These are phyloP conservation scores for Pyxicephalus adspersus DNA, from an alignment of 2,113 vertebrate genomes.

Conservation along the genomic window DNA sequence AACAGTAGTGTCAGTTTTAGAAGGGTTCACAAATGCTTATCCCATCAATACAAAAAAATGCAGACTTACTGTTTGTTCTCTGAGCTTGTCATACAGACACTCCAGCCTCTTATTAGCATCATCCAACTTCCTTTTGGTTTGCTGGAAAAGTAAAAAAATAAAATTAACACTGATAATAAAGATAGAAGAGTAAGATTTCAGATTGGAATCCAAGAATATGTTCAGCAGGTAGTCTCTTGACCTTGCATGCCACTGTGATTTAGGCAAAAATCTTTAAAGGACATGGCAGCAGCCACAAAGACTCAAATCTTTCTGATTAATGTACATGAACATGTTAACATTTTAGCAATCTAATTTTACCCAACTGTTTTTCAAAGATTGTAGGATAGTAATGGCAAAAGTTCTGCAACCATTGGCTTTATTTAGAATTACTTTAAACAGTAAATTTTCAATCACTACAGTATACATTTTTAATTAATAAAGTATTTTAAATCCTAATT, in stretches of 20 bases:
- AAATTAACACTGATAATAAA: neutral
- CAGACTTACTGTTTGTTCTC: conserved; percentile 90
- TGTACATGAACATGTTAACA: neutral
- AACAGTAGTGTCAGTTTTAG: too few relatives aligned
- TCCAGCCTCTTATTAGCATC: conserved; percentile 95
- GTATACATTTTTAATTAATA: too few relatives aligned
- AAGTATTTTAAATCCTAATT: too few relatives aligned
- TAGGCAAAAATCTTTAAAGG: neutral
- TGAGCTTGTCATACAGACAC: conserved; percentile 92
- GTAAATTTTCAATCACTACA: too few relatives aligned
- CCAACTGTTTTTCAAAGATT: neutral
- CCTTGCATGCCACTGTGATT: neutral
- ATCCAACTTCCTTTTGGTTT: conserved; percentile 97
- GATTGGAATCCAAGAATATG: neutral
- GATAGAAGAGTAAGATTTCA: neutral
- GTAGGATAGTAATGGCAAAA: too few relatives aligned
- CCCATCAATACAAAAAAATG: neutral
- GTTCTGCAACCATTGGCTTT: too few relatives aligned
- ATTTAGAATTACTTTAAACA: too few relatives aligned
- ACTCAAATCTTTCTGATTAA: neutral
- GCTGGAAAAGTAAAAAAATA: conserved; percentile 72
- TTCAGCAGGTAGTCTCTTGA: neutral
- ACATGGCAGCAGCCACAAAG: neutral
- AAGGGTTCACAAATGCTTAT: too few relatives aligned
- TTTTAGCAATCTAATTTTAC: neutral